Conservation (phyloP, 2,888 invertebrate species). For the Sarcophaga subvicina region DNA sequence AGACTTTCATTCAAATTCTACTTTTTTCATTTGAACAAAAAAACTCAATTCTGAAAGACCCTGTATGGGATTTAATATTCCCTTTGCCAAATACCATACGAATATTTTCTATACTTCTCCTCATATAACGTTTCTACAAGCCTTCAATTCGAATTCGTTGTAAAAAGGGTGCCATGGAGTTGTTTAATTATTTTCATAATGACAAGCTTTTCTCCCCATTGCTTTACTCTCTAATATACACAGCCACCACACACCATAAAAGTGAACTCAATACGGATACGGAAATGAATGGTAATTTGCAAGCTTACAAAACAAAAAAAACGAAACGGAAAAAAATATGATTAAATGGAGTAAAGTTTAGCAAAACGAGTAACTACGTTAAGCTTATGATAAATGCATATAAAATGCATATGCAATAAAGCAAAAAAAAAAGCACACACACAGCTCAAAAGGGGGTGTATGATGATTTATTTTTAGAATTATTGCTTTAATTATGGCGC, state of each 20-base stretch:
- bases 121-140: too few relatives aligned
- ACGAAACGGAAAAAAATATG: not conserved
- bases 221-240: not conserved
- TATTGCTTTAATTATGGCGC: constrained; percentile 55
- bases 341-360: constrained; percentile 30
- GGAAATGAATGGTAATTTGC: constrained; percentile 46
- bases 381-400: constrained; percentile 58
- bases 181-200: constrained; percentile 41
- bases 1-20: too few relatives aligned
- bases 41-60: too few relatives aligned
- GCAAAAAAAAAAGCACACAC: constrained; percentile 20
- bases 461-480: constrained; percentile 51
- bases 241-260: constrained; percentile 15
- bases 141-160: too few relatives aligned
- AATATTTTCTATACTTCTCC: too few relatives aligned
- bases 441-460: constrained; percentile 11
- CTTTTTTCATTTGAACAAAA: too few relatives aligned
- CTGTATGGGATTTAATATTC: too few relatives aligned
- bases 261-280: constrained; percentile 26
- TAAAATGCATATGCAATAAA: constrained; percentile 23
- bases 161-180: constrained; percentile 9
- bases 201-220: not conserved
- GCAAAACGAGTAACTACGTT: constrained; percentile 43
- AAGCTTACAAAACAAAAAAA: constrained; percentile 12
- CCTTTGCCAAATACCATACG: too few relatives aligned